A percentile compares a stretch with the other conserved stretches of the same genome.
phyloP scores from a whole-genome alignment of 37 sponge, comb jelly and placozoan species.

The Diacarnus erythraeanus region DNA sequence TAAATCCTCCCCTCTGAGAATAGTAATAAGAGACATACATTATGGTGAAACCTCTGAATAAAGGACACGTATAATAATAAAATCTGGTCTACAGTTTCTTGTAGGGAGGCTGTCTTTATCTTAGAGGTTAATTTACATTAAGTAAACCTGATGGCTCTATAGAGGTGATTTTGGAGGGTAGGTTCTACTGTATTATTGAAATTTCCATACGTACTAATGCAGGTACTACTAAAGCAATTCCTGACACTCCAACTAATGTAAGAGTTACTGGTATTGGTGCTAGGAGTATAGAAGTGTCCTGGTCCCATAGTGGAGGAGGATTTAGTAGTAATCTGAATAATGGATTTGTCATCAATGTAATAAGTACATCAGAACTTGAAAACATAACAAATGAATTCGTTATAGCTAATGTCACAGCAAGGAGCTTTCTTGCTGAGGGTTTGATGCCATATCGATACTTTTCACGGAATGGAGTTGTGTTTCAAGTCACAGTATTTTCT shows the following conservation, averaged over 20 bases:
- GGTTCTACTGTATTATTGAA: too few relatives aligned
- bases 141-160: too few relatives aligned
- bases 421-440: background rate
- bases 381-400: background rate
- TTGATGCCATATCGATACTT: background rate
- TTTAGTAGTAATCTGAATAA: too few relatives aligned
- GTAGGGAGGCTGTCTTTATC: too few relatives aligned
- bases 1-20: too few relatives aligned
- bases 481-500: background rate
- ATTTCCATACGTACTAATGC: too few relatives aligned
- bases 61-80: too few relatives aligned
- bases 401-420: background rate
- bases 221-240: too few relatives aligned
- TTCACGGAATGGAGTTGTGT: background rate
- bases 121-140: too few relatives aligned
- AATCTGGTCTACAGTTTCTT: too few relatives aligned
- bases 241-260: background rate
- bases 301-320: background rate
- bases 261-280: background rate
- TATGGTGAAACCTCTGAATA: background rate
- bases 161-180: too few relatives aligned
- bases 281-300: background rate
- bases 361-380: background rate
- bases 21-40: too few relatives aligned
- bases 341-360: background rate